Conservation (phyloP, 2,113 vertebrate genomes). For the Hippocampus comes region DNA sequence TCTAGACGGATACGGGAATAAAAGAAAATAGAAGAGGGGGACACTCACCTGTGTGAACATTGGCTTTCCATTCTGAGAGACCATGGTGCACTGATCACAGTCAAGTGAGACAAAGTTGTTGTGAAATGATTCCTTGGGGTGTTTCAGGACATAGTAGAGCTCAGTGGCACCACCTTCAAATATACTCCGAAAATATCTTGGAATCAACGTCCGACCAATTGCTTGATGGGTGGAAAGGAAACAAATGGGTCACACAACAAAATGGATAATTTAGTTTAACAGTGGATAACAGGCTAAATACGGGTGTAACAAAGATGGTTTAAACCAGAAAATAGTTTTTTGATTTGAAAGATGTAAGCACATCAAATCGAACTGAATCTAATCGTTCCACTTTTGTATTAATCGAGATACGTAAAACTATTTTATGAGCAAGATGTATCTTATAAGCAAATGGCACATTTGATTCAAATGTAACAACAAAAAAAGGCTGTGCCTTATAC, state of each 20-base stretch:
- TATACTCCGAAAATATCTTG: constrained; percentile 97
- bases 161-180: constrained; percentile 97
- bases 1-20: not conserved
- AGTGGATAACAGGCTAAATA: not conserved
- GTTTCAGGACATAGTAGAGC: constrained; percentile 95
- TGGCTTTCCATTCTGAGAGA: constrained; percentile 96
- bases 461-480: too few relatives aligned
- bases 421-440: too few relatives aligned
- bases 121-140: constrained; percentile 98
- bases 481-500: too few relatives aligned
- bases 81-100: constrained; percentile 98
- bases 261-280: not conserved
- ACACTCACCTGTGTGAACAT: constrained; percentile 84
- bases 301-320: too few relatives aligned
- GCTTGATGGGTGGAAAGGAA: constrained; percentile 70
- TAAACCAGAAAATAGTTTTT: too few relatives aligned
- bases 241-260: not conserved
- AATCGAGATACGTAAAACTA: too few relatives aligned
- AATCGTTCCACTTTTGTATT: too few relatives aligned
- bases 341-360: too few relatives aligned
- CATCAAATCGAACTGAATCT: too few relatives aligned
- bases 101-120: constrained; percentile 96
- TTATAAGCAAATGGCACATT: too few relatives aligned
- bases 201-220: constrained; percentile 96
- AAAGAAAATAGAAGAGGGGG: not conserved